Conservation (phyloP, 2,888 invertebrate genomes). For the Lycia hirtaria region DNA sequence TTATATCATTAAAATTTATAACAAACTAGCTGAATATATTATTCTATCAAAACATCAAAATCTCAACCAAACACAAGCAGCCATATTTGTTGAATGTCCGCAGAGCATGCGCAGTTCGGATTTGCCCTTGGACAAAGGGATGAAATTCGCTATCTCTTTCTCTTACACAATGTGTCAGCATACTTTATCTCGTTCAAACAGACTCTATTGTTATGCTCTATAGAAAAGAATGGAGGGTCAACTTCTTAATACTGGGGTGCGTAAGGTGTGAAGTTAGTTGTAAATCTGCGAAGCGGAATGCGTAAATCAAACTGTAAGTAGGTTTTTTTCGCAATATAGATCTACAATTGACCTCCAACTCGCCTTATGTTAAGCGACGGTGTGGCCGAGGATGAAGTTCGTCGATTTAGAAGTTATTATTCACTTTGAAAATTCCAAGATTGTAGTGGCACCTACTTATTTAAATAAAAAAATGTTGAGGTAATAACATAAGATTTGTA, state of each 20-base stretch:
- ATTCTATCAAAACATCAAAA: constrained; percentile 47
- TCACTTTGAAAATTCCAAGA: too few species aligned
- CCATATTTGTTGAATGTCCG: constrained; percentile 75
- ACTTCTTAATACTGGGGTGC: constrained; percentile 61
- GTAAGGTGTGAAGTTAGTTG: constrained; percentile 62
- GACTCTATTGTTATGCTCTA: constrained; percentile 66
- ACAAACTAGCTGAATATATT: too few species aligned
- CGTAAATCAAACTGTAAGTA: too few species aligned
- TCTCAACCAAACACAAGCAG: constrained; percentile 64
- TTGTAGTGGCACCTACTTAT: too few species aligned
- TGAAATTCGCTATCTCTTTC: constrained; percentile 56
- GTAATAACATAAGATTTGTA: too few species aligned
- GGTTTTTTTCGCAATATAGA: too few species aligned
- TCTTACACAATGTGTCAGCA: constrained; percentile 22
- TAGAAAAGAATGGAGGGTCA: constrained; percentile 65
- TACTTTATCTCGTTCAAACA: constrained; percentile 46
- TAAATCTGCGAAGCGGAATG: constrained; percentile 29
- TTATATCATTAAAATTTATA: too few species aligned
- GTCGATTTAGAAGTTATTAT: too few species aligned
- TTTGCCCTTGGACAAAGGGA: constrained; percentile 66
- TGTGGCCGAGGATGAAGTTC: too few species aligned
- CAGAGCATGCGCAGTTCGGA: constrained; percentile 66
- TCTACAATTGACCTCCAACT: too few species aligned
- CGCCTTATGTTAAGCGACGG: too few species aligned
- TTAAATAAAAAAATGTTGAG: too few species aligned